A percentile compares a stretch with the other conserved stretches of the same genome.
phyloP scores from a whole-genome alignment of 1,140 invertebrate genomes.

The Proctacanthus coquilletti region DNA sequence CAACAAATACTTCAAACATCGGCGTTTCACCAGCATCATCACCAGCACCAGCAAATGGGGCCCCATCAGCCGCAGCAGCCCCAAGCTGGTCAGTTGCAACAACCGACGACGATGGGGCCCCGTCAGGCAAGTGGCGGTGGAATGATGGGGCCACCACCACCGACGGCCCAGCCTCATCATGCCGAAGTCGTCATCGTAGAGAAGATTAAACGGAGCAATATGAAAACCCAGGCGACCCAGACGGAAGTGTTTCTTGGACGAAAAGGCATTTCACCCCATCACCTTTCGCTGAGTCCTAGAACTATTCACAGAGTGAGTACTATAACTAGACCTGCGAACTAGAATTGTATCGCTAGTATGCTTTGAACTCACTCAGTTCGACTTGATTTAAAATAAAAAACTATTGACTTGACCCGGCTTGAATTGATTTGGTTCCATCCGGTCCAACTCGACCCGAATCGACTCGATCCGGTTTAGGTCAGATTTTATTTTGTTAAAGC shows the following conservation, averaged over 20 bases:
- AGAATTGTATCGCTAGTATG: too few species aligned
- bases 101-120: too few species aligned
- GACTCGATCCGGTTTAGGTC: too few species aligned
- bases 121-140: too few species aligned
- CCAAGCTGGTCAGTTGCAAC: too few species aligned
- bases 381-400: too few species aligned
- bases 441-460: too few species aligned
- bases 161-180: constrained; percentile 14
- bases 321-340: too few species aligned
- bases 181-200: constrained; percentile 34
- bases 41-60: background rate
- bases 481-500: too few species aligned
- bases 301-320: constrained; percentile 43
- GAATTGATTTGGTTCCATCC: too few species aligned
- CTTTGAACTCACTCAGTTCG: too few species aligned
- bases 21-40: background rate
- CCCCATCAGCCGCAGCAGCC: background rate
- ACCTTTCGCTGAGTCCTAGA: constrained; percentile 60
- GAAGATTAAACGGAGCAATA: constrained; percentile 66
- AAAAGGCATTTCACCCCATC: constrained; percentile 50
- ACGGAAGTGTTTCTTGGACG: constrained; percentile 59
- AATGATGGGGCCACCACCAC: background rate
- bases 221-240: constrained; percentile 87
- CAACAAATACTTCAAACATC: constrained; percentile 3
- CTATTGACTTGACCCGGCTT: too few species aligned